These are phyloP conservation scores for Tenebrosternarchus preto DNA, from an alignment of 2,113 vertebrate species.

Conservation along the genomic window DNA sequence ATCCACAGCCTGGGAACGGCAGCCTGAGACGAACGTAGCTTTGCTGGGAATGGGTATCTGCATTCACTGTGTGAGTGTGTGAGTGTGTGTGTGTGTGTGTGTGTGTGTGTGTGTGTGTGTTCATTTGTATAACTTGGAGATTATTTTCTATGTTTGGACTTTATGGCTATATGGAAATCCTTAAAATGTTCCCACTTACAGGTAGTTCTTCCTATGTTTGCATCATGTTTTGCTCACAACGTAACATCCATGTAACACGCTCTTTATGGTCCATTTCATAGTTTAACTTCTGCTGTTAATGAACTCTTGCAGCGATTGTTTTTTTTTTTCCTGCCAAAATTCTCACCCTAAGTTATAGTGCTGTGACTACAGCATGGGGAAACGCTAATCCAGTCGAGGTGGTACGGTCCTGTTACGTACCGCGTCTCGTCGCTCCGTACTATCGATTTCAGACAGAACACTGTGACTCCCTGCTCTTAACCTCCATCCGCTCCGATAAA, in stretches of 20 bases:
- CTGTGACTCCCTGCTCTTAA: conserved; percentile 54
- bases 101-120: neutral
- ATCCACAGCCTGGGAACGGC: too few relatives aligned
- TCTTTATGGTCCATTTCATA: neutral
- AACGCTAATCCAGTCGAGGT: conserved; percentile 8
- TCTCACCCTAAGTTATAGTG: neutral
- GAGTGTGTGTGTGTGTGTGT: neutral
- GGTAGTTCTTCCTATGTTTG: neutral
- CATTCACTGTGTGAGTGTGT: neutral
- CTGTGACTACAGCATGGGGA: neutral
- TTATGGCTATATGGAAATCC: neutral
- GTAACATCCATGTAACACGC: neutral
- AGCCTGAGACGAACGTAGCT: too few relatives aligned
- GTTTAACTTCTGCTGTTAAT: neutral
- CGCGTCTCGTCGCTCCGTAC: conserved; percentile 40
- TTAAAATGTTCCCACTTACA: neutral
- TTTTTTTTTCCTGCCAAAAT: neutral
- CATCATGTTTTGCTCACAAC: neutral
- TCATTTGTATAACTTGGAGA: conserved; percentile 9
- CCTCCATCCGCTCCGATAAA: conserved; percentile 27
- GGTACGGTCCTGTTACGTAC: conserved; percentile 31
- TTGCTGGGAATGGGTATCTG: too few relatives aligned
- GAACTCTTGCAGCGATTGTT: neutral
- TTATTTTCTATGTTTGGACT: neutral
- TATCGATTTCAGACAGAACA: conserved; percentile 56